Evolutionary conservation across 2,113 vertebrate genomes (phyloP).

Genomic region (Fregata magnificens): DNA sequence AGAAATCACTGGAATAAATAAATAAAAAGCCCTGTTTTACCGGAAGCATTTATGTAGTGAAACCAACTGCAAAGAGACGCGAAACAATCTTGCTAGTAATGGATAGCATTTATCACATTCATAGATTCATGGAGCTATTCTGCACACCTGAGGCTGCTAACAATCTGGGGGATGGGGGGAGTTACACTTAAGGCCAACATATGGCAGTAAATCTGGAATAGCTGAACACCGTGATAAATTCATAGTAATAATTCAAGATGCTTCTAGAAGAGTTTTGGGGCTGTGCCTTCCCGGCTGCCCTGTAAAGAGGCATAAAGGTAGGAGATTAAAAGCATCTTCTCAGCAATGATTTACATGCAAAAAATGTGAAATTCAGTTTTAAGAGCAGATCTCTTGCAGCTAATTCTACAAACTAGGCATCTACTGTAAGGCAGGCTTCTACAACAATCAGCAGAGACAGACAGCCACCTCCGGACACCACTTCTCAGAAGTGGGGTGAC

Average conservation of each 20-base stretch:
- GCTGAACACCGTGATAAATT: slow-evolving; percentile 17
- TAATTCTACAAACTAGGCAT: background rate
- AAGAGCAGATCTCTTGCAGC: background rate
- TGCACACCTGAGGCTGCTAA: slow-evolving; percentile 47
- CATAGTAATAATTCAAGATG: background rate
- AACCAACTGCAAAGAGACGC: background rate
- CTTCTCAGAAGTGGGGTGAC: background rate
- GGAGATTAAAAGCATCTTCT: background rate
- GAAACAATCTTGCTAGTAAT: background rate
- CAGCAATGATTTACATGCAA: background rate
- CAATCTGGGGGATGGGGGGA: background rate
- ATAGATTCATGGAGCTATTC: background rate
- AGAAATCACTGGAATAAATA: background rate
- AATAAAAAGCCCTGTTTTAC: background rate
- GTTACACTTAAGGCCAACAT: slow-evolving; percentile 36
- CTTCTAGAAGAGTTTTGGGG: background rate
- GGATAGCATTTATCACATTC: slow-evolving; percentile 42
- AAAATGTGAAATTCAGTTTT: background rate
- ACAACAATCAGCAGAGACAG: background rate
- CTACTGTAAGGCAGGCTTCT: background rate
- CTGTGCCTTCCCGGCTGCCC: background rate
- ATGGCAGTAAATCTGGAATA: slow-evolving; percentile 42
- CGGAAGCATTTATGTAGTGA: background rate
- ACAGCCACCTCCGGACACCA: background rate
- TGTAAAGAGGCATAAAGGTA: background rate